phyloP scores from a whole-genome alignment of 2,113 vertebrate species.

The Ammodytes marinus region DNA sequence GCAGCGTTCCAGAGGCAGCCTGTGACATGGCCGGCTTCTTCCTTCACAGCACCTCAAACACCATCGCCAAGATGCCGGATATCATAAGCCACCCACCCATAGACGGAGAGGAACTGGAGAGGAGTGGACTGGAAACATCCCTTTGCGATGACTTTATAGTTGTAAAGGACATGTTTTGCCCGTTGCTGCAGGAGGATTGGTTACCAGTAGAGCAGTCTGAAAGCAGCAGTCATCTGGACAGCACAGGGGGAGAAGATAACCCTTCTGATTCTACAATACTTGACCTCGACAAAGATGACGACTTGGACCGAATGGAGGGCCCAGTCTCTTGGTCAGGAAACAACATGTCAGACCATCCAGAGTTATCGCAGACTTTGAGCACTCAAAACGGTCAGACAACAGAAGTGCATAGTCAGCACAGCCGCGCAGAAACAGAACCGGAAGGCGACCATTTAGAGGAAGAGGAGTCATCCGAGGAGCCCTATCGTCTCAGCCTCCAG shows the following conservation, averaged over 20 bases:
- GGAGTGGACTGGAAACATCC: constrained; percentile 36
- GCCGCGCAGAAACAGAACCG: constrained; percentile 24
- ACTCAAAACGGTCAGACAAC: not conserved
- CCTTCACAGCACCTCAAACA: constrained; percentile 60
- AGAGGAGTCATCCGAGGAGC: constrained; percentile 39
- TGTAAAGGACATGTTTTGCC: constrained; percentile 17
- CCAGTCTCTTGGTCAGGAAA: constrained; percentile 16
- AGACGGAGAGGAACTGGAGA: constrained; percentile 77
- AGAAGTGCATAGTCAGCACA: constrained; percentile 27
- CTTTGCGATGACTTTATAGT: constrained; percentile 26
- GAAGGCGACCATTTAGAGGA: constrained; percentile 8
- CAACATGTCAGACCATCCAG: constrained; percentile 30
- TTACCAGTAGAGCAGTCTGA: constrained; percentile 13
- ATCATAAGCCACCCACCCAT: constrained; percentile 79
- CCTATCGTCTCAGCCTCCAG: constrained; percentile 80
- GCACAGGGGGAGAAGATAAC: not conserved
- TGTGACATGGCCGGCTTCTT: constrained; percentile 31
- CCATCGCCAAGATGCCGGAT: constrained; percentile 65
- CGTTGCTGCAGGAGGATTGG: constrained; percentile 38
- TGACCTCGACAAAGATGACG: constrained; percentile 25
- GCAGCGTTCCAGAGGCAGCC: constrained; percentile 6
- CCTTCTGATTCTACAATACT: not conserved
- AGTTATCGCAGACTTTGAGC: constrained; percentile 13
- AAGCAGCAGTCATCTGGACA: constrained; percentile 10
- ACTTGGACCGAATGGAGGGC: constrained; percentile 14